These are phyloP conservation scores for Dermolepida albohirtum DNA, from an alignment of 2,888 invertebrate species.

Conservation along the genomic window DNA sequence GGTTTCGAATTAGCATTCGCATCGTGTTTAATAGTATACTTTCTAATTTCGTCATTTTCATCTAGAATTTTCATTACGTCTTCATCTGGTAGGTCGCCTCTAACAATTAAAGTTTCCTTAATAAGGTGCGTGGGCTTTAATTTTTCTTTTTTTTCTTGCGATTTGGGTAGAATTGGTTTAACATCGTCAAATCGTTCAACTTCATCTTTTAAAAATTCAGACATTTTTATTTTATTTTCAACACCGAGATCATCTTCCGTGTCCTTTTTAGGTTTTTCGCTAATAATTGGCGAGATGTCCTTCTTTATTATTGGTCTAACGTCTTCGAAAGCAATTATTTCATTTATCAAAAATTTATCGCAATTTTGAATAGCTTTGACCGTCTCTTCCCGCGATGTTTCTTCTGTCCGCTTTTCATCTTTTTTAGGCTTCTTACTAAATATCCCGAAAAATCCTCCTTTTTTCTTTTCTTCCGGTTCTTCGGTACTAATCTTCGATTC, in stretches of 20 bases:
- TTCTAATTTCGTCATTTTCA: constrained; percentile 15
- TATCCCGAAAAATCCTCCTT: constrained; percentile 47
- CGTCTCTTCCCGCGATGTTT: constrained; percentile 7
- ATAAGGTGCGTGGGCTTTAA: constrained; percentile 1
- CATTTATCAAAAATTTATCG: constrained; percentile 46
- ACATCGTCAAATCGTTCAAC: constrained; percentile 40
- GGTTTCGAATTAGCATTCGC: constrained; percentile 25
- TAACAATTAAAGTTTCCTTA: constrained; percentile 3
- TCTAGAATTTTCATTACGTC: constrained; percentile 6
- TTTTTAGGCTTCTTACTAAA: constrained; percentile 54
- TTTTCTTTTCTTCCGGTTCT: constrained; percentile 38
- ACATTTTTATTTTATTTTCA: constrained; percentile 4
- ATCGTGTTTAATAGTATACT: constrained; percentile 57
- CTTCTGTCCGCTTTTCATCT: constrained; percentile 25
- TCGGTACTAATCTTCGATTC: background rate
- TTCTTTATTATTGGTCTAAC: constrained; percentile 30
- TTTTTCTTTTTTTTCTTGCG: constrained; percentile 4
- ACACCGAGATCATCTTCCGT: background rate
- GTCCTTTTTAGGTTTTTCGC: too few relatives aligned
- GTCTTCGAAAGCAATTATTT: constrained; percentile 47
- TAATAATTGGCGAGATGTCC: background rate
- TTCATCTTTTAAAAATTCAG: constrained; percentile 29
- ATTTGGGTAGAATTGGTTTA: constrained; percentile 5
- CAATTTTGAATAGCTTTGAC: constrained; percentile 41
- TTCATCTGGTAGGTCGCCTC: constrained; percentile 2